Conservation (phyloP, 2,113 vertebrate species). For the rabbit (Oryctolagus cuniculus) region DNA sequence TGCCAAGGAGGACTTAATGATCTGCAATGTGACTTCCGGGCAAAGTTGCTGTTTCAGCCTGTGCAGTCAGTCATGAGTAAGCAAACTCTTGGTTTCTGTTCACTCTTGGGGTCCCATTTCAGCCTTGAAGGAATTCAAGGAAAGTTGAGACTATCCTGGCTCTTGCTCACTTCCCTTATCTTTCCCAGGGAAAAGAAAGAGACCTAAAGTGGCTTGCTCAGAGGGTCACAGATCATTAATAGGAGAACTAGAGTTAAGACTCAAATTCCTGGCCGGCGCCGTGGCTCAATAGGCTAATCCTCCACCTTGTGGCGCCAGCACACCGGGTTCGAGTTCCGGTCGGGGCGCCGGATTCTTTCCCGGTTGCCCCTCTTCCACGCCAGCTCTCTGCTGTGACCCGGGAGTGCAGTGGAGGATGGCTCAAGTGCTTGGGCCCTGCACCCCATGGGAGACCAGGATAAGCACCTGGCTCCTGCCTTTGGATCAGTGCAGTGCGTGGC, state of each 20-base stretch:
- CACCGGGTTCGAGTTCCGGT: too few relatives aligned
- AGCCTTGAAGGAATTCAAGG: neutral
- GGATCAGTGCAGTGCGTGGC: too few relatives aligned
- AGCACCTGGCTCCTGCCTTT: too few relatives aligned
- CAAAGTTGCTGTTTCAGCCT: neutral
- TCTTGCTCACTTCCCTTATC: constrained; percentile 5
- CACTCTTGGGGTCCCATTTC: neutral
- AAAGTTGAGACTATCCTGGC: neutral
- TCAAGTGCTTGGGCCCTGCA: too few relatives aligned
- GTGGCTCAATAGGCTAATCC: too few relatives aligned
- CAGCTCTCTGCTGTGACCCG: too few relatives aligned
- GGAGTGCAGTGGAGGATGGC: too few relatives aligned
- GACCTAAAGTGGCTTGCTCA: neutral
- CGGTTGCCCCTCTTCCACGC: too few relatives aligned
- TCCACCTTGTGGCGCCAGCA: too few relatives aligned
- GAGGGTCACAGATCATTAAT: neutral
- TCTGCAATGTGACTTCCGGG: neutral
- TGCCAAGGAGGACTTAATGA: neutral
- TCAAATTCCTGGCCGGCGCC: neutral
- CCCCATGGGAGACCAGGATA: too few relatives aligned
- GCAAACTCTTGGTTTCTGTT: neutral
- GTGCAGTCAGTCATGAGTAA: neutral
- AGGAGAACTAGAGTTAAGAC: constrained; percentile 37
- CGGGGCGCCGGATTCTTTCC: too few relatives aligned
- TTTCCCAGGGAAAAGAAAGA: neutral